Conservation (phyloP, 2,797 vertebrate genomes). For the Poeciliopsis presidionis region DNA sequence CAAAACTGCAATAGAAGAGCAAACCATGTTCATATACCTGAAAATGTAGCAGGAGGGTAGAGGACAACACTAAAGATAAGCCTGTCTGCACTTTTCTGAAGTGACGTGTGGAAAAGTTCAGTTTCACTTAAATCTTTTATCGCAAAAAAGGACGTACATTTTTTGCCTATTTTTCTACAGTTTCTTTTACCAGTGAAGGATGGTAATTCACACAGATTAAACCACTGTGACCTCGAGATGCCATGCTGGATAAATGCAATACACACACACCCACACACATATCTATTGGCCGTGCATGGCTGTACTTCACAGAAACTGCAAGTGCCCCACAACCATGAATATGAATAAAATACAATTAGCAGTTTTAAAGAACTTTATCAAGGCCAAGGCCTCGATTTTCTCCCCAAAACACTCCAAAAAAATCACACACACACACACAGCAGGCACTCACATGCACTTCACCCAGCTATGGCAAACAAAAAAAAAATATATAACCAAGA, state of each 20-base stretch:
- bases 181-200: neutral
- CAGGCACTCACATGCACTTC: neutral
- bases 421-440: neutral
- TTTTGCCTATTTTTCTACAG: no score
- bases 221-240: constrained; percentile 48
- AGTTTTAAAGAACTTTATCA: constrained; percentile 64
- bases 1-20: neutral
- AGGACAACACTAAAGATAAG: neutral
- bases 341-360: constrained; percentile 70
- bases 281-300: constrained; percentile 16
- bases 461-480: constrained; percentile 7
- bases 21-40: neutral
- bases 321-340: constrained; percentile 53
- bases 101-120: constrained; percentile 3
- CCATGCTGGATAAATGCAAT: constrained; percentile 34
- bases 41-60: neutral
- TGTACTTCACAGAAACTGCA: constrained; percentile 36
- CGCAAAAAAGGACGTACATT: neutral
- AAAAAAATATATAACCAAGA: constrained; percentile 11
- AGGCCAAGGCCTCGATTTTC: constrained; percentile 53
- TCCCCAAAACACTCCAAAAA: constrained; percentile 8
- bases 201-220: constrained; percentile 33
- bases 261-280: constrained; percentile 24
- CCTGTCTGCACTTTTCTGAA: neutral
- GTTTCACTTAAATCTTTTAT: constrained; percentile 11